Conservation (phyloP, 1,140 invertebrate genomes). For the Panulirus ornatus region DNA sequence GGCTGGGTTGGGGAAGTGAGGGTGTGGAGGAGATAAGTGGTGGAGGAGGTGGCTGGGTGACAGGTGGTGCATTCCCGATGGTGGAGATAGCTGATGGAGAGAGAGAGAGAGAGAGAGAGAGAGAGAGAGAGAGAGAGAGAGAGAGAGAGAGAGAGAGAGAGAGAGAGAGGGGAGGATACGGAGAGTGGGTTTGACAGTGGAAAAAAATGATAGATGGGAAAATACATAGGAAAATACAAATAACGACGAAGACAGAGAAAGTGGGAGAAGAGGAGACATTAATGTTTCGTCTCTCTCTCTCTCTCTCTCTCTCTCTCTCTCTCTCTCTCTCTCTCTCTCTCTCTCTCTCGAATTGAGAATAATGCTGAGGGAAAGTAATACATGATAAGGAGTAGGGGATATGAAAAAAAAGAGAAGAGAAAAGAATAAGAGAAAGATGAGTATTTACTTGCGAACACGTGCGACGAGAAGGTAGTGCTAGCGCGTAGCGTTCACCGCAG, state of each 20-base stretch:
- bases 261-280: not conserved
- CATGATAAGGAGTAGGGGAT: not conserved
- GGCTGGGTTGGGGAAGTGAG: not conserved
- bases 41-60: not conserved
- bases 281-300: not conserved
- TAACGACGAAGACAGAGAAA: not conserved
- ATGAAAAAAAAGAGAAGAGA: not conserved
- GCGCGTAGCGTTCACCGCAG: no score
- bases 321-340: constrained; percentile 7
- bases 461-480: no score
- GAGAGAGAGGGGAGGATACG: not conserved
- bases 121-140: constrained; percentile 3
- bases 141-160: not conserved
- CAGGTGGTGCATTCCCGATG: not conserved
- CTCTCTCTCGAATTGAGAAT: constrained; percentile 2
- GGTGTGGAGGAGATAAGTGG: not conserved
- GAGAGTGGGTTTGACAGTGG: not conserved
- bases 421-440: not conserved
- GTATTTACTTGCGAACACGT: no score
- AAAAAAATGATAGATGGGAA: not conserved
- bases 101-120: no score
- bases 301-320: not conserved
- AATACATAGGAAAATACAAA: not conserved
- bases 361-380: no score
- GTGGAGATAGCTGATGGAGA: not conserved